Conservation (phyloP, 2,113 vertebrate genomes). For the Leucoraja erinaceus region DNA sequence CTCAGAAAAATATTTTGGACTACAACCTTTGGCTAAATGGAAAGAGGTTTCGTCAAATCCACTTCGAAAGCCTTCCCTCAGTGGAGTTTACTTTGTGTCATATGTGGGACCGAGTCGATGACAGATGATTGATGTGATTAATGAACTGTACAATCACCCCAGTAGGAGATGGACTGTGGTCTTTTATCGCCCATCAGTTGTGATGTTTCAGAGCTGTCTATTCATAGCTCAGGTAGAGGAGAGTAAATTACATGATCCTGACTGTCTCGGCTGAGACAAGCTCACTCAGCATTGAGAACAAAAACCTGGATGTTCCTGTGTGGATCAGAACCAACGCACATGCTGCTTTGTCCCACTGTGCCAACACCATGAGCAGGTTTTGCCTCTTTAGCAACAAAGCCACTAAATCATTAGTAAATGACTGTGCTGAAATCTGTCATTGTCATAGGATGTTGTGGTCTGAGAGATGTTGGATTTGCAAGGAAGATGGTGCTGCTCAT, state of each 20-base stretch:
- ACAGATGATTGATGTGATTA: not conserved
- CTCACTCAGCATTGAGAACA: not conserved
- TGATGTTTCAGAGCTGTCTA: not conserved
- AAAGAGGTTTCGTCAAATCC: not conserved
- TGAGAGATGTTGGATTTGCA: no score
- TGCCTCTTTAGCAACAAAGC: not conserved
- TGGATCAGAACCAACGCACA: not conserved
- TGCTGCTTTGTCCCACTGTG: not conserved
- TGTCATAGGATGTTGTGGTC: no score
- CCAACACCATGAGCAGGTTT: not conserved
- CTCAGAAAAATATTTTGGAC: not conserved
- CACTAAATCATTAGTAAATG: not conserved
- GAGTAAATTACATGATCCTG: not conserved
- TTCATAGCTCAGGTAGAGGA: not conserved
- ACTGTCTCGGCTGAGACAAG: not conserved
- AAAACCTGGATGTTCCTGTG: not conserved
- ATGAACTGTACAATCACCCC: not conserved
- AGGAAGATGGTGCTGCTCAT: no score
- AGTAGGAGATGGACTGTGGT: not conserved
- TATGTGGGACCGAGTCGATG: not conserved
- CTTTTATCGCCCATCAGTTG: not conserved
- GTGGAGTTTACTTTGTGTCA: not conserved
- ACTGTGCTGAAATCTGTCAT: not conserved
- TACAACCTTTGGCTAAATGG: not conserved
- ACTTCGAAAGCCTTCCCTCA: not conserved